Evolutionary conservation across 2,113 vertebrate species (phyloP).

Genomic region (Tor tambroides): DNA sequence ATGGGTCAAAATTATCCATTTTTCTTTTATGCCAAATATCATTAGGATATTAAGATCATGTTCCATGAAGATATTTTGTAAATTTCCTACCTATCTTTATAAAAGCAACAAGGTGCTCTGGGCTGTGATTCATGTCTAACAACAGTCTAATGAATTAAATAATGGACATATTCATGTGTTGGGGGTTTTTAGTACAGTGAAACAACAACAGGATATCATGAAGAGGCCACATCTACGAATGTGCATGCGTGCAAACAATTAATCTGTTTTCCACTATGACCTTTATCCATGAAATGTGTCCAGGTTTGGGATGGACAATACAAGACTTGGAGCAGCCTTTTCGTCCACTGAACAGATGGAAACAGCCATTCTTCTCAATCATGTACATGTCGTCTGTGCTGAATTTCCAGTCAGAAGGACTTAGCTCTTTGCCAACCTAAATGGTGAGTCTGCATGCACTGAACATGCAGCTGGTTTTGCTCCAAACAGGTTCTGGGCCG

Average conservation of each 20-base stretch:
- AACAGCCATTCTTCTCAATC: slow-evolving; percentile 67
- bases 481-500: slow-evolving; percentile 70
- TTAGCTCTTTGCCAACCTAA: slow-evolving; percentile 71
- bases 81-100: too few relatives aligned
- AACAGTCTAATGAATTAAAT: neutral
- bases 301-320: neutral
- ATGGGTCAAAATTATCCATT: too few relatives aligned
- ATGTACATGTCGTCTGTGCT: slow-evolving; percentile 67
- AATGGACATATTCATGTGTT: neutral
- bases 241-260: neutral
- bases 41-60: too few relatives aligned
- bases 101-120: neutral
- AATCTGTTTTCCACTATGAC: neutral
- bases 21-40: too few relatives aligned
- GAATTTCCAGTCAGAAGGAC: slow-evolving; percentile 40
- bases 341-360: too few relatives aligned
- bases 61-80: too few relatives aligned
- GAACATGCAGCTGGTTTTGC: slow-evolving; percentile 67
- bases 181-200: neutral
- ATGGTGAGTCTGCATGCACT: slow-evolving; percentile 67
- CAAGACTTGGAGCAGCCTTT: too few relatives aligned
- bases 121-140: neutral
- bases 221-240: neutral
- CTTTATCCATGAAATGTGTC: neutral
- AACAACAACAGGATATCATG: neutral